These are phyloP conservation scores for Trematomus loennbergii DNA, from an alignment of 2,113 vertebrate species.

Conservation along the genomic window DNA sequence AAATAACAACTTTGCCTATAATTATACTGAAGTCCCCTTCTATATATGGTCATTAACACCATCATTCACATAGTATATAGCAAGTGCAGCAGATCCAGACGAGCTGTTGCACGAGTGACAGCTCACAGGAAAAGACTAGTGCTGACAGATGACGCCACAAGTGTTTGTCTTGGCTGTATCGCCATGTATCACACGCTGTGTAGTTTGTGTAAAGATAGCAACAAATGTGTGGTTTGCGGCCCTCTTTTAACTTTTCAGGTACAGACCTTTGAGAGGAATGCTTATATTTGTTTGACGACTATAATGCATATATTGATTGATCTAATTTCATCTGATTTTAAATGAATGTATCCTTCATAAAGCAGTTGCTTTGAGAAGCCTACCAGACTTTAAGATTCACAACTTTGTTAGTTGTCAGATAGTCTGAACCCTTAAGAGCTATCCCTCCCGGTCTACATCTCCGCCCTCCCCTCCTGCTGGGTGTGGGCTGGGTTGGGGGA, in stretches of 20 bases:
- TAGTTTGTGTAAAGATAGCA: neutral
- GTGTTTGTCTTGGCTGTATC: slow-evolving; percentile 26
- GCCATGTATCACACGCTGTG: neutral
- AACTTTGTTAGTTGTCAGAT: neutral
- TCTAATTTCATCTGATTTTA: neutral
- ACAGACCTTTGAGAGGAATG: neutral
- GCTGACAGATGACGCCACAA: slow-evolving; percentile 32
- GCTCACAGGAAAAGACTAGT: slow-evolving; percentile 30
- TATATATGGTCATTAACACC: slow-evolving; percentile 12
- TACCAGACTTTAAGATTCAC: neutral
- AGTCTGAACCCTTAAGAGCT: neutral
- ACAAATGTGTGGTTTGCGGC: slow-evolving; percentile 17
- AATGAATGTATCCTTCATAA: neutral
- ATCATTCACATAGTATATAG: slow-evolving; percentile 6
- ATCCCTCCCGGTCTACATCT: slow-evolving; percentile 3
- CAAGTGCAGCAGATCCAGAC: slow-evolving; percentile 16
- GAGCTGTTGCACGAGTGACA: slow-evolving; percentile 24
- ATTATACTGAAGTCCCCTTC: slow-evolving; percentile 36
- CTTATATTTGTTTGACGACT: neutral
- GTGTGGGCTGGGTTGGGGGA: slow-evolving; percentile 24
- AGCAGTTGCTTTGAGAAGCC: neutral
- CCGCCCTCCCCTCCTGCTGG: neutral
- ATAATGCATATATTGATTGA: neutral
- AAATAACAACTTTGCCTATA: slow-evolving; percentile 11
- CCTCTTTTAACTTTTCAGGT: neutral